Evolutionary conservation across 1,140 invertebrate species (phyloP), one percentile per base, ranked within the genome.

Genomic region (Tribolium castaneum): DNA sequence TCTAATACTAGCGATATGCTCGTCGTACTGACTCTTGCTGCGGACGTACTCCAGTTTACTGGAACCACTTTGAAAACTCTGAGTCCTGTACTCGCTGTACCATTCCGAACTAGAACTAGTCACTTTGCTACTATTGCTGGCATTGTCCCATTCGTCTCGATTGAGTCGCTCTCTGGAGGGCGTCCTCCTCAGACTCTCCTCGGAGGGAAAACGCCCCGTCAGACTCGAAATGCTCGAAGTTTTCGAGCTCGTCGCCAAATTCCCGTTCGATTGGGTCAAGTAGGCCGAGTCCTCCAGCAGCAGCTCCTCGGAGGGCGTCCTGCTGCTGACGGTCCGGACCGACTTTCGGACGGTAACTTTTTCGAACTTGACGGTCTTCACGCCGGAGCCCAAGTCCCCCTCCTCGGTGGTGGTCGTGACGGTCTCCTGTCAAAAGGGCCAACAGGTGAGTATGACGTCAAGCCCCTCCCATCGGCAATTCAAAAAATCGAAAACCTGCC

Each of bases 1-100:
- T 95, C 93, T 92, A 83, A 95, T 94, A 87, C 93, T 90, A 77
- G 92, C 92, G 85, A 96, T 96, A 87, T 96, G 94, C n/a, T 92
- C 91, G 86, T 96, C 95, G 86, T 94, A 95, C 85, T 96, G 93
- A 80, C 92, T 93, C 85, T 91, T 93, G 86, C 92, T 94, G 81
- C 92, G 82, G 80, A 87, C 80, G 81, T 83, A 86, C 80, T 87
- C 84, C 80, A 87, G 87, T 86, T 85, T 87, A 85, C 49, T 86
- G 78, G 86, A 87, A 86, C 87, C 87, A 86, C 82, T 90, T 83
- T 84, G 88, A 78, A 90, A 90, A 81, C 87, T 90, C 77, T 90
- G 89, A 79, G 86, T 88, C 35, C 87, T 85, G 79, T 91, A 91
- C 73, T 91, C 90, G 51, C 87, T 86, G 80, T 91, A 92, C 90